Conservation (phyloP, 2,113 vertebrate genomes). For the Orthonyx spaldingii region DNA sequence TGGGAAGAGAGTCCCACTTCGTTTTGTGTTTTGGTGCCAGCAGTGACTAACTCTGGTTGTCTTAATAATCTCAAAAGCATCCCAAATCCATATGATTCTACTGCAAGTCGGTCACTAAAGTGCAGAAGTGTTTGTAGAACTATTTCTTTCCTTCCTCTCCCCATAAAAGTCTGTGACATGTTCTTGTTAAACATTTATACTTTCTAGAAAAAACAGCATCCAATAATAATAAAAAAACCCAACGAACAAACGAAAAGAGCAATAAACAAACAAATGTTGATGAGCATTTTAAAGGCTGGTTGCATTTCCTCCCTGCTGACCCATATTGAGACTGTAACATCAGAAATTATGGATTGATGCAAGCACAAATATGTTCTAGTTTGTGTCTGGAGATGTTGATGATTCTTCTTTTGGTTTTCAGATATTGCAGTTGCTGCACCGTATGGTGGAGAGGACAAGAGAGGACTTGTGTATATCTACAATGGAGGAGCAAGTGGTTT, state of each 20-base stretch:
- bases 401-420: slow-evolving; percentile 13
- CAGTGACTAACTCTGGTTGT: neutral
- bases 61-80: neutral
- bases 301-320: neutral
- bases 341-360: neutral
- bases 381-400: neutral
- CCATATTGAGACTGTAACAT: neutral
- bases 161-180: neutral
- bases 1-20: neutral
- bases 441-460: slow-evolving; percentile 82
- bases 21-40: neutral
- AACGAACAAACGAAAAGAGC: neutral
- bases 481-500: slow-evolving; percentile 84
- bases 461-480: slow-evolving; percentile 91
- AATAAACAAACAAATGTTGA: neutral
- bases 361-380: neutral
- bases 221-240: neutral
- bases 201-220: neutral
- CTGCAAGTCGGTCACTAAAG: neutral
- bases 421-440: slow-evolving; percentile 92
- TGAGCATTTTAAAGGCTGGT: neutral
- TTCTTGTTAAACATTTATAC: neutral
- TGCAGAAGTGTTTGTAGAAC: neutral
- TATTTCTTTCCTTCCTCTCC: neutral
- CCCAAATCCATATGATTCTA: neutral